Conservation (phyloP, 2,797 vertebrate genomes). For the Buceros bicornis region DNA sequence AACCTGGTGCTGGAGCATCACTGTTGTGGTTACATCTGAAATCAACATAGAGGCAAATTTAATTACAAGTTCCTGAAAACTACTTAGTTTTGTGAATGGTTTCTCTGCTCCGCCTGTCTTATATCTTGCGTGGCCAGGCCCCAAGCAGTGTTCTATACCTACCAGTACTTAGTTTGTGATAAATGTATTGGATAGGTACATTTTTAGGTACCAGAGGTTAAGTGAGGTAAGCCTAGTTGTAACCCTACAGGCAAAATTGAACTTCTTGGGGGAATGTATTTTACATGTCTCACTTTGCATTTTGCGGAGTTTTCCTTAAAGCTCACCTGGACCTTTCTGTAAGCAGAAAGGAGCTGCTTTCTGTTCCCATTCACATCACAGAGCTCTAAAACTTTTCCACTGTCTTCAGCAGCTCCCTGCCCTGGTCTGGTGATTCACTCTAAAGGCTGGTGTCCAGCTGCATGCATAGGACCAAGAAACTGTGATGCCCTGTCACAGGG, state of each 20-base stretch:
- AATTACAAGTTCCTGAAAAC: not conserved
- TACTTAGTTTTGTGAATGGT: not conserved
- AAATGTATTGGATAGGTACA: not conserved
- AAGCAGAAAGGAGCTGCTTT: not conserved
- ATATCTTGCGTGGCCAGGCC: not conserved
- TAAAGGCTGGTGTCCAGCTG: not conserved
- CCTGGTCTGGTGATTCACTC: not conserved
- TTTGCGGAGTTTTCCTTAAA: not conserved
- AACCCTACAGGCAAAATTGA: not conserved
- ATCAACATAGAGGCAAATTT: not conserved
- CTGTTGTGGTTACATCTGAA: not conserved
- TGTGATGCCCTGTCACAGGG: not conserved
- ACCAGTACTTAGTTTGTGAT: not conserved
- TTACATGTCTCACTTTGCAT: not conserved
- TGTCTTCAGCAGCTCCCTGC: rapidly evolving
- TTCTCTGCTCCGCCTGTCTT: not conserved
- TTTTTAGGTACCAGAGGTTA: not conserved
- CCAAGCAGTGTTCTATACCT: not conserved
- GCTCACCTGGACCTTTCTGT: not conserved
- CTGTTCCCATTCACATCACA: not conserved
- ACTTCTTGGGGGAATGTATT: not conserved
- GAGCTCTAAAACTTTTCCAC: not conserved
- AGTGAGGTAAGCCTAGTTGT: not conserved
- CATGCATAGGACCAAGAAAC: not conserved
- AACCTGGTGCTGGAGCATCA: not conserved